Evolutionary conservation across 2,113 vertebrate genomes (phyloP).

Genomic region (Natator depressus): DNA sequence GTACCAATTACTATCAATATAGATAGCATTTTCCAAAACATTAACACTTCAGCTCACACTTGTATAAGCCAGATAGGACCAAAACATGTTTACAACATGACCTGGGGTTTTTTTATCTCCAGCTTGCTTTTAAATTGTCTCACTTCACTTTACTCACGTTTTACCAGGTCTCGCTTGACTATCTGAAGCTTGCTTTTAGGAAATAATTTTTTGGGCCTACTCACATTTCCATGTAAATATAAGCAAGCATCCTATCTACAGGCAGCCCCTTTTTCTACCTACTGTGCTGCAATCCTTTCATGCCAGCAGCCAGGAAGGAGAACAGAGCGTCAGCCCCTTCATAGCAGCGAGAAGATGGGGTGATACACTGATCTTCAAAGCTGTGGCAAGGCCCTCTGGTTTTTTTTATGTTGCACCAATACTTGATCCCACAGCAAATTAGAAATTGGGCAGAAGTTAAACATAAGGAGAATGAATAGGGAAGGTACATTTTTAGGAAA

Average conservation of each 20-base stretch:
- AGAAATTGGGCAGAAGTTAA: neutral
- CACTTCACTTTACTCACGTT: neutral
- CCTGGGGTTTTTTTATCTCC: no score
- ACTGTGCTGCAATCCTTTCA: no score
- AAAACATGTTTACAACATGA: neutral
- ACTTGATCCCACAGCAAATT: fast-evolving
- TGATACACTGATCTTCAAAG: fast-evolving
- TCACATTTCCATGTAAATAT: no score
- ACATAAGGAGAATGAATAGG: neutral
- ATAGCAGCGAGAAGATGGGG: neutral
- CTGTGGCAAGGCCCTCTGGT: fast-evolving
- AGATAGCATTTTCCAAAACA: neutral
- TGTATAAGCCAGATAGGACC: neutral
- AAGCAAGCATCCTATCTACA: no score
- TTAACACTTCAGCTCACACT: neutral
- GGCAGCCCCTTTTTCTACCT: no score
- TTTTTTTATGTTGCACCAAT: neutral
- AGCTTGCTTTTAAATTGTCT: no score
- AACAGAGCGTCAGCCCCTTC: no score
- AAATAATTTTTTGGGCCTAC: no score
- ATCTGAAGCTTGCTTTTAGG: neutral
- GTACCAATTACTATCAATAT: neutral
- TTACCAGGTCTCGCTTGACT: neutral
- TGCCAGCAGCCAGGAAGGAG: no score
- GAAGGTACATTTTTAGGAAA: fast-evolving